These are phyloP conservation scores for Catalaphyllia jardinei DNA, from an alignment of 64 coral and sea anemone species.

Conservation along the genomic window DNA sequence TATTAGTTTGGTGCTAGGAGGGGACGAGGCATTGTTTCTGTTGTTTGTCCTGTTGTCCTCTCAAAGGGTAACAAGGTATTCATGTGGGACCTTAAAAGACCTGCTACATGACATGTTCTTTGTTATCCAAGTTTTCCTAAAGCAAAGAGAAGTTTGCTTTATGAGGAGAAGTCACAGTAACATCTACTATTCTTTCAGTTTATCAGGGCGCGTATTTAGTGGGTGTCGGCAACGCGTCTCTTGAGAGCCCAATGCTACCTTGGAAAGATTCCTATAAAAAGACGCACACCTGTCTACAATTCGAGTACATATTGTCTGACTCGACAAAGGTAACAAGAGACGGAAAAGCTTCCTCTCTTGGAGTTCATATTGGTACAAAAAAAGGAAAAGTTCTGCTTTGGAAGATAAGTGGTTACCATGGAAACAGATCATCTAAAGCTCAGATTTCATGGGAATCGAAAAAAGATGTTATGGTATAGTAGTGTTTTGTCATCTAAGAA, in stretches of 20 bases:
- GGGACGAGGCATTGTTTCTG: too few species aligned
- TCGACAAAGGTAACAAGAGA: background rate
- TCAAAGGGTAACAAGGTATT: too few species aligned
- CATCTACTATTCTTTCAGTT: background rate
- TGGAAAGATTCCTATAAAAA: background rate
- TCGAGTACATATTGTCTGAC: background rate
- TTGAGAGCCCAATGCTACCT: background rate
- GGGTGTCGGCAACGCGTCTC: background rate
- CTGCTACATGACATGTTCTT: too few species aligned
- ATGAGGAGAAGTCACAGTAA: too few species aligned
- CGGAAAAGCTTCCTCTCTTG: background rate
- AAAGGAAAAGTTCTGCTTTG: background rate
- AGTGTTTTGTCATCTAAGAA: background rate
- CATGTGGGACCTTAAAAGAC: too few species aligned
- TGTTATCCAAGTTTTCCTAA: too few species aligned
- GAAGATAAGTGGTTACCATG: background rate
- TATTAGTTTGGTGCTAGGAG: too few species aligned
- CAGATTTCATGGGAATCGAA: background rate
- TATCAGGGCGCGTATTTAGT: background rate
- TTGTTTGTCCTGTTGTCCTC: too few species aligned
- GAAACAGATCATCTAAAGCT: background rate
- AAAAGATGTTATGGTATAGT: background rate
- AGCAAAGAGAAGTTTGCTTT: too few species aligned
- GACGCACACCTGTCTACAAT: background rate
- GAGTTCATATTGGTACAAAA: background rate